Evolutionary conservation across 2,888 invertebrate species (phyloP), one percentile per base, ranked within the genome.

Genomic region (Xanthorhoe spadicearia): DNA sequence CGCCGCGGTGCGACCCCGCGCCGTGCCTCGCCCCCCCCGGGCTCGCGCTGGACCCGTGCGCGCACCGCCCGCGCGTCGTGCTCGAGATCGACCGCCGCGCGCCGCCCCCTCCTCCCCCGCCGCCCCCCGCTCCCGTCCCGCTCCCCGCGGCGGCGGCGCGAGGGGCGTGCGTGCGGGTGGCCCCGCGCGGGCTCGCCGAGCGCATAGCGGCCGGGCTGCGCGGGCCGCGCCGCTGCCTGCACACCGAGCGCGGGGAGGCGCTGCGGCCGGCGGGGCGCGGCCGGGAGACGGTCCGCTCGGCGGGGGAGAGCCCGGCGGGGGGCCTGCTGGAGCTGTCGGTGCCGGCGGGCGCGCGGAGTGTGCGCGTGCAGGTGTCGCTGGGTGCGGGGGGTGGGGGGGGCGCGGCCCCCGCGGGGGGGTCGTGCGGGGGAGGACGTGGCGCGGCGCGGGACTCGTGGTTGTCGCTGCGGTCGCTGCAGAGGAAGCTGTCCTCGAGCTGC

Each of bases 31-130:
- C 23, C 23, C 72, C 74, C 15, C 19, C 13, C 10, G 57, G 49
- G 19, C 69, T 58, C 18, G 53, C 38, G 46, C 1, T 80, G 10
- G 83, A 86, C 69, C 84, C 85, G 13, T 88, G 87, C 74, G 81
- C 80, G n/a, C 84, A 86, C 62, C 77, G 74, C 0, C 84, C 85
- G 1, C 82, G 82, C 15, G 66, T 82, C 1, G 68, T 86, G 35
- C 35, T 85, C 6, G 78, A 83, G 55, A 75, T 87, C 19, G 83
- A 86, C 35, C 83, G 88, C 28, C 69, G 61, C 56, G 18, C 46
- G 18, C 17, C 58, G 10, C 3, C 18, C 2, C 17, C 50, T 10
- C 49, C 53, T 17, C 43, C 17, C 1, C 49, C 7, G 13, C 57
- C 38, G 15, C 54, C 35, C 43, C 54, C 49, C 50, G n/a, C 50